Base-by-base conservation (phyloP, 2,113 vertebrate genomes). In the Dipodomys merriami region DNA sequence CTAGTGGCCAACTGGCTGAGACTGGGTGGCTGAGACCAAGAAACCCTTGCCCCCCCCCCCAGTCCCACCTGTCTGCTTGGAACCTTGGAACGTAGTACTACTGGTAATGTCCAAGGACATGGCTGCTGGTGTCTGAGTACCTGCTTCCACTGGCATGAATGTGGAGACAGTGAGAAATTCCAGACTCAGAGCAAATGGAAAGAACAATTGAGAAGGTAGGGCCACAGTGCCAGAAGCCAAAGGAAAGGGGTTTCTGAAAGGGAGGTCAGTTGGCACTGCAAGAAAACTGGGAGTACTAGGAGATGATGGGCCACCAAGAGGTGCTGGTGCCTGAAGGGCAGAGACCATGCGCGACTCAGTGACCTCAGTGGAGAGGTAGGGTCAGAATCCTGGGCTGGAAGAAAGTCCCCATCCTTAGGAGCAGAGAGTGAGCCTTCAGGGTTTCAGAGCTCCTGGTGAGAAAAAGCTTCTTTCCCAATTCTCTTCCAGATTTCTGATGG, bases 381-480 rank as follows among this genome's bases (percentile, higher is more conserved):
- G 6, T 11, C 44, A 35, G n/a, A 27, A 6, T 15, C 19, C 15
- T 4, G 9, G 23, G 7, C 2, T 29, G 25, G 62, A 7, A 23
- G 8, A 2, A 35, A 0, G 1, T 65, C 29, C 19, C 72, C 29
- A 29, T 3, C 29, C 7, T n/a, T 1, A 60, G 27, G 7, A 29
- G 25, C 4, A 60, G 29, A 77, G 68, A 10, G 30, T 30, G 9
- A 1, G 22, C 53, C 19, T 69, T 7, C 1, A 68, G 49, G 18
- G 10, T 44, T 10, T 13, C n/a, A 0, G 3, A 49, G 27, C 3
- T 8, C 73, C 35, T 15, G 29, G n/a, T 30, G 49, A 83, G 62
- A 83, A 72, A 18, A 1, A 2, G 5, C 8, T 29, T 15, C 7
- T 20, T 35, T 33, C 39, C 35, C 3, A 6, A 1, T 27, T 84